Conservation (phyloP, 2,888 invertebrate species). For the Opisthograptis luteolata region DNA sequence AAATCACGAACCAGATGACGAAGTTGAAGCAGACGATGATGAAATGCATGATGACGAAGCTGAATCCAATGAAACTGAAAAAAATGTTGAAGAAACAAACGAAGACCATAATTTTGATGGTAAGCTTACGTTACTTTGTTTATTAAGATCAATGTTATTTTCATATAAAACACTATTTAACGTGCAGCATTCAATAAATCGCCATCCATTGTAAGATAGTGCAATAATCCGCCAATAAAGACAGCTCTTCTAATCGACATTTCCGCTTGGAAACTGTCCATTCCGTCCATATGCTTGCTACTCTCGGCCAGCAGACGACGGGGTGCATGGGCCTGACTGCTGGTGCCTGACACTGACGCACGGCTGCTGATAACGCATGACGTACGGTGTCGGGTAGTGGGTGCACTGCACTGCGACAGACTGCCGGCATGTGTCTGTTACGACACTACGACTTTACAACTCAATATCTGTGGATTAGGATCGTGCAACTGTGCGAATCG, state of each 20-base stretch:
- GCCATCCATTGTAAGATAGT: slow-evolving; percentile 1
- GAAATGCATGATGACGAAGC: slow-evolving; percentile 39
- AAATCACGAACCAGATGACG: slow-evolving; percentile 40
- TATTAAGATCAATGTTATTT: too few relatives aligned
- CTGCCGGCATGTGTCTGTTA: slow-evolving; percentile 34
- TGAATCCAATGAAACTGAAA: slow-evolving; percentile 46
- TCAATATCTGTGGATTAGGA: slow-evolving; percentile 6
- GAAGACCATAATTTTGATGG: slow-evolving; percentile 13
- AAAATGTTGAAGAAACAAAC: slow-evolving; percentile 41
- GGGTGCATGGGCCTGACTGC: slow-evolving; percentile 53
- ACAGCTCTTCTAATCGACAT: slow-evolving; percentile 6
- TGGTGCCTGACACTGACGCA: slow-evolving; percentile 67
- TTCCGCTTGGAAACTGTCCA: slow-evolving; percentile 26
- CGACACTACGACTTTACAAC: slow-evolving; percentile 14
- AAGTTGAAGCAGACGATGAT: slow-evolving; percentile 27
- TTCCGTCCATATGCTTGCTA: slow-evolving; percentile 24
- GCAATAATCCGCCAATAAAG: slow-evolving; percentile 19
- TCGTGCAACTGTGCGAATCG: slow-evolving; percentile 2
- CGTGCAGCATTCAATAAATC: neutral
- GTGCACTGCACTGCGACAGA: slow-evolving; percentile 53
- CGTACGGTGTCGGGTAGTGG: slow-evolving; percentile 62
- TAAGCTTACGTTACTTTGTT: slow-evolving; percentile 5
- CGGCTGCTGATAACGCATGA: slow-evolving; percentile 72
- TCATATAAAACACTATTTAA: neutral
- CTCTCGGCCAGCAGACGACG: slow-evolving; percentile 8